Evolutionary conservation across 2,113 vertebrate species (phyloP).

Genomic region (Apaloderma vittatum): DNA sequence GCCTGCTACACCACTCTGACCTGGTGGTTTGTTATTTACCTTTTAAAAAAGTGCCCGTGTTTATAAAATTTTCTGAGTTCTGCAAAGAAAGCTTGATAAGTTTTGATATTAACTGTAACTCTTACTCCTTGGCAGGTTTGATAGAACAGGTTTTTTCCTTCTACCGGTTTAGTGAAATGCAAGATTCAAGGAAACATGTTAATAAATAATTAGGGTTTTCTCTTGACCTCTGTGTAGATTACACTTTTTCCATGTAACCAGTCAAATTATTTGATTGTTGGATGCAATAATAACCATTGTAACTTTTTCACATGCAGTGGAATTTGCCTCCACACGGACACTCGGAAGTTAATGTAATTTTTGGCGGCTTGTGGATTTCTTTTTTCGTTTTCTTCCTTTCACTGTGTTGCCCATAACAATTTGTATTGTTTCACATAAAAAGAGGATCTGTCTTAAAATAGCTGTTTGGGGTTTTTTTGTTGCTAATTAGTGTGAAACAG

Average conservation of each 20-base stretch:
- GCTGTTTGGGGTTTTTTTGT: neutral
- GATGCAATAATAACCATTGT: neutral
- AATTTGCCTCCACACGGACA: neutral
- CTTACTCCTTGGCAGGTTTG: neutral
- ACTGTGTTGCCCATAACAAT: neutral
- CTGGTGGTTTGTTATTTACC: rapidly evolving
- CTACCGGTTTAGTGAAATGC: neutral
- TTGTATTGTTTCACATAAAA: neutral
- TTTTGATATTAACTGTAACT: neutral
- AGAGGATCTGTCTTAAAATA: neutral
- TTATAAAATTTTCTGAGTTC: neutral
- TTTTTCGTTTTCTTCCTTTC: neutral
- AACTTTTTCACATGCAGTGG: neutral
- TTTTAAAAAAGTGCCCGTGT: neutral
- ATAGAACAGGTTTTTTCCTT: neutral
- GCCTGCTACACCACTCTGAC: rapidly evolving
- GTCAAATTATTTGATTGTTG: neutral
- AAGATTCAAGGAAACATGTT: neutral
- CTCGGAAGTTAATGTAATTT: neutral
- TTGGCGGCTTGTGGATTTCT: neutral
- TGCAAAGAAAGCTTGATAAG: neutral
- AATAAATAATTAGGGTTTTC: neutral
- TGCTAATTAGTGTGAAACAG: neutral
- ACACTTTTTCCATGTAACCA: neutral
- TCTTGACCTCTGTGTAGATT: neutral